These are phyloP conservation scores for Bibio marci DNA, from an alignment of 2,888 invertebrate species.

Conservation along the genomic window DNA sequence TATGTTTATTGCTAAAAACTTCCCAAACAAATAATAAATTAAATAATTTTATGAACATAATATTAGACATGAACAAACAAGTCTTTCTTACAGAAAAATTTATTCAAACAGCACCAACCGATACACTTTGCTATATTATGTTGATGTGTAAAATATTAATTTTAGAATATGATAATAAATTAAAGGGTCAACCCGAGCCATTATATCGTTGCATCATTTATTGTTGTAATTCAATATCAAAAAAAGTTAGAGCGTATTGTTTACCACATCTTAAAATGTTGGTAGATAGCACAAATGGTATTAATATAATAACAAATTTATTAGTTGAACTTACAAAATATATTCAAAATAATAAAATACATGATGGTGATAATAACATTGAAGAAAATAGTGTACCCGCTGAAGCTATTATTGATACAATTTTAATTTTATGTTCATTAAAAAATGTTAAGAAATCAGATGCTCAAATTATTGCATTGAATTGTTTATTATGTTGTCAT, in stretches of 20 bases:
- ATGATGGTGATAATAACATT: constrained; percentile 8
- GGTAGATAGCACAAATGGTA: constrained; percentile 38
- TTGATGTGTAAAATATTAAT: constrained; percentile 55
- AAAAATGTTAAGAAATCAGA: constrained; percentile 26
- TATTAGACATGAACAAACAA: constrained; percentile 60
- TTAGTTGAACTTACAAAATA: constrained; percentile 47
- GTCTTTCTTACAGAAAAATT: constrained; percentile 71
- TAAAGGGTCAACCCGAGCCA: constrained; percentile 46
- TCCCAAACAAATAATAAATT: constrained; percentile 30
- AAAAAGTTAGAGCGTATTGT: constrained; percentile 43
- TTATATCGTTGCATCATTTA: constrained; percentile 54
- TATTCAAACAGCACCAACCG: constrained; percentile 49
- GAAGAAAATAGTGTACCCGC: constrained; percentile 18
- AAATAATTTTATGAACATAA: constrained; percentile 45
- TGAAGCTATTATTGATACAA: constrained; percentile 19
- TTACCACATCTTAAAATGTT: constrained; percentile 41
- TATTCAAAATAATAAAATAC: constrained; percentile 43
- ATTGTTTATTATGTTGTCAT: constrained; percentile 54
- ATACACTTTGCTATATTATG: constrained; percentile 53
- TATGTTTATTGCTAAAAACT: constrained; percentile 47
- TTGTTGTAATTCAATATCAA: constrained; percentile 45
- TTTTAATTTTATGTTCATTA: constrained; percentile 19
- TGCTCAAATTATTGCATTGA: constrained; percentile 42
- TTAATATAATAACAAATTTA: constrained; percentile 42
- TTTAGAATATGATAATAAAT: constrained; percentile 46